Conservation (phyloP, 2,797 vertebrate genomes). For the Octomys mimax region DNA sequence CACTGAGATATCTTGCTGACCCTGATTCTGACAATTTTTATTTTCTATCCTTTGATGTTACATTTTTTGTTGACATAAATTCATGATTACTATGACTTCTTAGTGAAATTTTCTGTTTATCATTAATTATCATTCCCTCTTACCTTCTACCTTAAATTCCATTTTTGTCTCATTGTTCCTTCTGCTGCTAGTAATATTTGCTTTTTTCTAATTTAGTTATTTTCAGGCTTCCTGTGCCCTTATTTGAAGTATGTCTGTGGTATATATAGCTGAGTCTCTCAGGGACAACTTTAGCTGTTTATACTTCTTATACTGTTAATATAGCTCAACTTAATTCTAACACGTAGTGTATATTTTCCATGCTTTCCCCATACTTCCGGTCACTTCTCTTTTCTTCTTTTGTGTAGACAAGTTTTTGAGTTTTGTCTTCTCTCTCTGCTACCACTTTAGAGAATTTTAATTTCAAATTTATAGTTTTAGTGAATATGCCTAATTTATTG, state of each 20-base stretch:
- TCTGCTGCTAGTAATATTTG: background rate
- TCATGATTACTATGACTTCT: background rate
- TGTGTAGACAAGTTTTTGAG: background rate
- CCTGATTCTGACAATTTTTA: background rate
- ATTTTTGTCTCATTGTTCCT: background rate
- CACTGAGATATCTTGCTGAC: too few species aligned
- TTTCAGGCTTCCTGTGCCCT: background rate
- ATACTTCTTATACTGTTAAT: background rate
- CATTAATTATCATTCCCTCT: background rate
- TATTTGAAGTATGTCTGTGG: background rate
- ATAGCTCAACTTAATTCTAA: background rate
- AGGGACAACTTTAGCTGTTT: background rate
- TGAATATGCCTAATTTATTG: background rate
- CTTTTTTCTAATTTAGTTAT: background rate
- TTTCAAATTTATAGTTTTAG: background rate
- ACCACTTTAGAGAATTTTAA: background rate
- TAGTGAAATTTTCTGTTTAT: background rate
- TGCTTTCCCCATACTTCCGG: background rate
- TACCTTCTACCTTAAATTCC: constrained; percentile 23
- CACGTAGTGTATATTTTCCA: background rate
- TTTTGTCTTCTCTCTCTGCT: background rate
- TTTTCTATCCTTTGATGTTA: background rate
- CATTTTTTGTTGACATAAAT: constrained; percentile 1
- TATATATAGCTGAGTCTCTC: background rate
- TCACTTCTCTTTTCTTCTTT: background rate